These are phyloP conservation scores for Drosophila quinaria DNA, from an alignment of 2,888 invertebrate genomes.

Conservation along the genomic window DNA sequence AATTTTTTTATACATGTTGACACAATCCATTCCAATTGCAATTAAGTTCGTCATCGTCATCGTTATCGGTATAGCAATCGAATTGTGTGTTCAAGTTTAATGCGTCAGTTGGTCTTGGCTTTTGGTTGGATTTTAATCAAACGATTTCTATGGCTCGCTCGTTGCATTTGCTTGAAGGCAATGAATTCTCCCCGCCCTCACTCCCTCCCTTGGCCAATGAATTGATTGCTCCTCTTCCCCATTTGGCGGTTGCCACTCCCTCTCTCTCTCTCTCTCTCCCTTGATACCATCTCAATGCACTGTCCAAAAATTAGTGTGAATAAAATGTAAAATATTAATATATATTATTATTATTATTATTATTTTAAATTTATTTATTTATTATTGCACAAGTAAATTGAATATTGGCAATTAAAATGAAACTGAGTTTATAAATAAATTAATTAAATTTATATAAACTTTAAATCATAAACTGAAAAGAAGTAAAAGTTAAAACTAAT, in stretches of 20 bases:
- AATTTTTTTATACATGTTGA: conserved; percentile 18
- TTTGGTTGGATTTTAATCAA: conserved; percentile 51
- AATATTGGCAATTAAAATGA: too few relatives aligned
- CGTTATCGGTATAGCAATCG: conserved; percentile 36
- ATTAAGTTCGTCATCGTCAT: conserved; percentile 15
- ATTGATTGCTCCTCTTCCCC: neutral
- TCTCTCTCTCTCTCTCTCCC: neutral
- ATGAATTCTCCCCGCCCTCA: neutral
- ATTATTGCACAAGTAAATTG: too few relatives aligned
- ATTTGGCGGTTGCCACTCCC: neutral
- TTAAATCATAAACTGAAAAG: too few relatives aligned
- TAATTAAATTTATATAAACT: too few relatives aligned
- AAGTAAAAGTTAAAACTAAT: too few relatives aligned
- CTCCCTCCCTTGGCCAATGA: conserved; percentile 12
- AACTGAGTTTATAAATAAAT: too few relatives aligned
- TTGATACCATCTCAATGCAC: neutral
- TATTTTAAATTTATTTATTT: too few relatives aligned
- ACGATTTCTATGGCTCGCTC: conserved; percentile 69
- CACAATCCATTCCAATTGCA: conserved; percentile 28
- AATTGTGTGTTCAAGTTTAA: conserved; percentile 66
- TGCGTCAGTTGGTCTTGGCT: conserved; percentile 64
- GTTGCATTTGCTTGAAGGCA: conserved; percentile 60
- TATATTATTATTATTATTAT: too few relatives aligned
- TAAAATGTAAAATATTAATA: too few relatives aligned
- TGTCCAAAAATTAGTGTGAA: too few relatives aligned